phyloP scores from a whole-genome alignment of 2,888 invertebrate species.

The Ophion costatus region DNA sequence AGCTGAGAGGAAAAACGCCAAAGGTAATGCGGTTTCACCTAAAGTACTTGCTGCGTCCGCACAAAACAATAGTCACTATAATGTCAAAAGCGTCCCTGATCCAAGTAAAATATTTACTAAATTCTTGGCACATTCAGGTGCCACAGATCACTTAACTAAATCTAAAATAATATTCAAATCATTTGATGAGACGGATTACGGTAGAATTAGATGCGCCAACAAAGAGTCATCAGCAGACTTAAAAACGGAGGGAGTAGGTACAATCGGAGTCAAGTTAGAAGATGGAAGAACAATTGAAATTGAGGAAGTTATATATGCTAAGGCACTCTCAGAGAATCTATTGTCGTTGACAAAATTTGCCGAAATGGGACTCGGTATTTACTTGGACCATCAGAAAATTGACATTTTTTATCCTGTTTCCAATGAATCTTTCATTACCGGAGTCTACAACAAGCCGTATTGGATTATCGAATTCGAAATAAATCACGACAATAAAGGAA shows the following conservation, averaged over 20 bases:
- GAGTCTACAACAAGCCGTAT: background rate
- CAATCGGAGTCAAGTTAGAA: conserved; percentile 57
- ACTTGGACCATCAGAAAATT: conserved; percentile 58
- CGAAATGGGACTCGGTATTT: conserved; percentile 63
- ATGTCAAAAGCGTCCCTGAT: background rate
- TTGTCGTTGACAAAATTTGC: conserved; percentile 67
- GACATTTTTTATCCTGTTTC: conserved; percentile 54
- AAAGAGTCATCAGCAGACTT: conserved; percentile 45
- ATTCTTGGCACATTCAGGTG: conserved; percentile 47
- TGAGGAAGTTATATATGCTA: conserved; percentile 66
- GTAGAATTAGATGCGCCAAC: conserved; percentile 63
- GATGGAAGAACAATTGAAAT: conserved; percentile 9
- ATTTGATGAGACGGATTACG: conserved; percentile 18
- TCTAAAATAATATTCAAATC: conserved; percentile 40
- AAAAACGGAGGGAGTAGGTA: conserved; percentile 56
- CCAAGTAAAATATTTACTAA: conserved; percentile 34
- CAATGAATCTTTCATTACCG: conserved; percentile 47
- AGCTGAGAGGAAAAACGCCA: conserved; percentile 25
- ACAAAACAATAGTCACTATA: conserved; percentile 1
- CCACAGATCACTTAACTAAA: conserved; percentile 45
- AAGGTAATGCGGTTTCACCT: background rate
- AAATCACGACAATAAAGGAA: too few relatives aligned
- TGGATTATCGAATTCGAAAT: too few relatives aligned
- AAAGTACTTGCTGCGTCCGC: conserved; percentile 4
- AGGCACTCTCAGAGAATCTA: conserved; percentile 68